These are phyloP conservation scores for Ceyx erithaca DNA, from an alignment of 2,797 vertebrate species.

Conservation along the genomic window DNA sequence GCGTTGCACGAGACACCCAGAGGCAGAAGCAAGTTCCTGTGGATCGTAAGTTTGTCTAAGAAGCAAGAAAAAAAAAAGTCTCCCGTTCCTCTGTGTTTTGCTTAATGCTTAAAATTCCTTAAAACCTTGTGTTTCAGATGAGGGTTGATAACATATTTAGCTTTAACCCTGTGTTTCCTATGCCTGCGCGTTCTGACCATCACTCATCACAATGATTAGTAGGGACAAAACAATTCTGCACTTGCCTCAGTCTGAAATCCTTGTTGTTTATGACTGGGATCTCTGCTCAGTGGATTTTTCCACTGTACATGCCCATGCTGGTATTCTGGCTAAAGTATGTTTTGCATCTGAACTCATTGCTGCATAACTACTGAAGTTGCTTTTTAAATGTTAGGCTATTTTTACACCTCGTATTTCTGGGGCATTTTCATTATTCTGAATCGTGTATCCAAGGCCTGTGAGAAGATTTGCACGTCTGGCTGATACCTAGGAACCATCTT, in stretches of 20 bases:
- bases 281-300: not conserved
- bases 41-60: constrained; percentile 82
- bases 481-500: not conserved
- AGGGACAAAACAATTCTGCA: not conserved
- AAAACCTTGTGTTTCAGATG: not conserved
- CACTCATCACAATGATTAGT: rapidly evolving
- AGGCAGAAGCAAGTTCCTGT: constrained; percentile 74
- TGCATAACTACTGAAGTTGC: rapidly evolving
- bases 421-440: not conserved
- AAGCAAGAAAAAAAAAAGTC: not conserved
- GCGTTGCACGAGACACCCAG: constrained; percentile 79
- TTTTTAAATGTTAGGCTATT: not conserved
- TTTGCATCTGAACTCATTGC: not conserved
- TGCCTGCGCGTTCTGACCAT: not conserved
- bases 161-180: rapidly evolving
- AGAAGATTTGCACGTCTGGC: not conserved
- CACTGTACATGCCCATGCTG: not conserved
- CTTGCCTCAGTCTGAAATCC: not conserved
- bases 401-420: not conserved
- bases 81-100: rapidly evolving
- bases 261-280: not conserved
- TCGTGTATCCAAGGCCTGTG: not conserved
- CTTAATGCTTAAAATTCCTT: not conserved
- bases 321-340: rapidly evolving
- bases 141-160: not conserved